Evolutionary conservation across 2,888 invertebrate species (phyloP), one percentile per base, ranked within the genome.

Genomic region (Sisyra terminalis): DNA sequence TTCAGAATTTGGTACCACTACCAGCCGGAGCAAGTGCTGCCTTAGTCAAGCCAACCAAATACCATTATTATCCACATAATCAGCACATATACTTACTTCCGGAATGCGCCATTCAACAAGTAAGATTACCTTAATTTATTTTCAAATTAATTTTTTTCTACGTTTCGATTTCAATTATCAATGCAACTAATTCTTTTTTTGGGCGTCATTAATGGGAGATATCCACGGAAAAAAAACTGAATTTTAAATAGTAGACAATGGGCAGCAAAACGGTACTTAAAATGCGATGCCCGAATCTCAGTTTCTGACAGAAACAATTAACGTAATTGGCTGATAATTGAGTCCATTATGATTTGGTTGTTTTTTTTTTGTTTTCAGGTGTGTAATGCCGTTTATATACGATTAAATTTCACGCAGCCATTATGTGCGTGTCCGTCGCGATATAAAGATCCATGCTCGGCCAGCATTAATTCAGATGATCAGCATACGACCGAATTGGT

Each of bases 41-140:
- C 37, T 66, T 83, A 49, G 81, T 82, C 40, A 88, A 88, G 60
- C 88, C 89, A 17, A 89, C 88, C 48, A 88, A 88, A 67, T 89
- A 90, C 65, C 88, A 90, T 63, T 89, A 88, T 67, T 89, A 88
- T 63, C 89, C 89, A 24, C 89, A 89, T 66, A 88, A 89, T 65
- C 88, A 89, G 64, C 88, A 89, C 65, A 84, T 88, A 57, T 89
- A 89, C 66, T 67, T 88, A 55, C 70, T 92, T 53, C 90, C 90
- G 48, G 90, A 90, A 66, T 92, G 92, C 65, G 90, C 90, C 50
- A 86, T 90, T 54, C 90, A 92, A 66, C 90, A 92, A 71, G 85
- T 78, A n/a, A n/a, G n/a, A n/a, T n/a, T n/a, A n/a, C n/a, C n/a
- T n/a, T n/a, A n/a, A n/a, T n/a, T n/a, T n/a, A n/a, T n/a, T n/a